phyloP scores from a whole-genome alignment of 23 tunicate genomes.

The Oikopleura vanhoeffeni region DNA sequence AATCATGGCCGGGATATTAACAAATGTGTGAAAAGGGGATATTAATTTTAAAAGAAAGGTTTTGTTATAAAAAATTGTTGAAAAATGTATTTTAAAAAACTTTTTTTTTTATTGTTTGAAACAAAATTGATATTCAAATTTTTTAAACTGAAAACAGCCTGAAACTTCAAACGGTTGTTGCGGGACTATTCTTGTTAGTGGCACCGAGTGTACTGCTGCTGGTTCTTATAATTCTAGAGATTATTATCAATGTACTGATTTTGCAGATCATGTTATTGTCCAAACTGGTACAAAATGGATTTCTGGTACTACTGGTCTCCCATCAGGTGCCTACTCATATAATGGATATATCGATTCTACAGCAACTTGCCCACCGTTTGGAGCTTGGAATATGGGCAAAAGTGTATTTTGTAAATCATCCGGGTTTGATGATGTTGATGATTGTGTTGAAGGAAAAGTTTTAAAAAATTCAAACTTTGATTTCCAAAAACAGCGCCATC shows the following conservation, averaged over 20 bases:
- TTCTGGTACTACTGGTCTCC: background rate
- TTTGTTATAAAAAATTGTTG: too few relatives aligned
- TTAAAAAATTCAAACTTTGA: background rate
- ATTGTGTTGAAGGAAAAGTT: background rate
- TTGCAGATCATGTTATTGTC: background rate
- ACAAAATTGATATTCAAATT: too few relatives aligned
- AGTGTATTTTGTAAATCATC: background rate
- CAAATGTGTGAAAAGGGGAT: too few relatives aligned
- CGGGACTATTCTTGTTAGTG: background rate
- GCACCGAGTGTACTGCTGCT: background rate
- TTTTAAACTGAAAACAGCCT: background rate
- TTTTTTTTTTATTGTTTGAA: too few relatives aligned
- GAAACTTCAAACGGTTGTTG: background rate
- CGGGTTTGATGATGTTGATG: background rate
- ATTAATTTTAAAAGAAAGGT: too few relatives aligned
- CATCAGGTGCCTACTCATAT: background rate
- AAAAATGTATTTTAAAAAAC: too few relatives aligned
- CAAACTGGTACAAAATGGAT: background rate
- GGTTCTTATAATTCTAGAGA: background rate
- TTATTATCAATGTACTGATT: background rate
- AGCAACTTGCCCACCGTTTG: background rate
- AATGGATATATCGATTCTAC: background rate
- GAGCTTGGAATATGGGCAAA: background rate
- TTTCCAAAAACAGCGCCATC: too few relatives aligned
- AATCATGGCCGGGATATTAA: too few relatives aligned